These are phyloP conservation scores for Halotydeus destructor DNA, from an alignment of 1,140 invertebrate genomes.

Conservation along the genomic window DNA sequence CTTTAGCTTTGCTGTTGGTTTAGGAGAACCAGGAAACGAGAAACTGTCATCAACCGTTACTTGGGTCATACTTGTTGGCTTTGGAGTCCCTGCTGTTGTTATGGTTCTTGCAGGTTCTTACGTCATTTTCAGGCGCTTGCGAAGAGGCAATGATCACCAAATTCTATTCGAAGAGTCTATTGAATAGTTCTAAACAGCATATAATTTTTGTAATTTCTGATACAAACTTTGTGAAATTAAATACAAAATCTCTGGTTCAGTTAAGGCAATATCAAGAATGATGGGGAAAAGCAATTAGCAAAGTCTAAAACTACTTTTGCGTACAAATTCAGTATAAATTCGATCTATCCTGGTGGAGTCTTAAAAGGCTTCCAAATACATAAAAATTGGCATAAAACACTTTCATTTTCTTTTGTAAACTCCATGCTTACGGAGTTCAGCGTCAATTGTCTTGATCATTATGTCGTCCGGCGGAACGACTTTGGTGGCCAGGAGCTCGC, in stretches of 20 bases:
- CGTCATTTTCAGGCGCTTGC: neutral
- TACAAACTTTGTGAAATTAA: neutral
- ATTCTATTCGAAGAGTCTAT: neutral
- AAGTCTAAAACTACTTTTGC: too few species aligned
- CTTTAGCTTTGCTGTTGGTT: slow-evolving; percentile 7
- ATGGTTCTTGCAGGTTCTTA: neutral
- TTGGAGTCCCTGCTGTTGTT: slow-evolving; percentile 6
- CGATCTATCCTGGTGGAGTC: too few species aligned
- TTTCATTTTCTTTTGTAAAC: too few species aligned
- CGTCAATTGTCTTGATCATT: too few species aligned
- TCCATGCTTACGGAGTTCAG: too few species aligned
- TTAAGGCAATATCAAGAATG: neutral
- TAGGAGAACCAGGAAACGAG: neutral
- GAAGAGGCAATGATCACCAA: neutral
- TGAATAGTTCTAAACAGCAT: neutral
- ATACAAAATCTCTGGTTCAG: neutral
- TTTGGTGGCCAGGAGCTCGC: too few species aligned
- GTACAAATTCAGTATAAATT: too few species aligned
- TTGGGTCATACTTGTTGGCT: slow-evolving; percentile 5
- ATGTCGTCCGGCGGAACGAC: too few species aligned
- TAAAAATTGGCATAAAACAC: too few species aligned
- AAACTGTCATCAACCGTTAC: slow-evolving; percentile 3
- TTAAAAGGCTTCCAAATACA: too few species aligned
- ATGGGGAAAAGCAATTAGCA: neutral
- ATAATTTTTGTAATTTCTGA: neutral